phyloP scores from a whole-genome alignment of 2,888 invertebrate genomes.

The Spicauda simplicius region DNA sequence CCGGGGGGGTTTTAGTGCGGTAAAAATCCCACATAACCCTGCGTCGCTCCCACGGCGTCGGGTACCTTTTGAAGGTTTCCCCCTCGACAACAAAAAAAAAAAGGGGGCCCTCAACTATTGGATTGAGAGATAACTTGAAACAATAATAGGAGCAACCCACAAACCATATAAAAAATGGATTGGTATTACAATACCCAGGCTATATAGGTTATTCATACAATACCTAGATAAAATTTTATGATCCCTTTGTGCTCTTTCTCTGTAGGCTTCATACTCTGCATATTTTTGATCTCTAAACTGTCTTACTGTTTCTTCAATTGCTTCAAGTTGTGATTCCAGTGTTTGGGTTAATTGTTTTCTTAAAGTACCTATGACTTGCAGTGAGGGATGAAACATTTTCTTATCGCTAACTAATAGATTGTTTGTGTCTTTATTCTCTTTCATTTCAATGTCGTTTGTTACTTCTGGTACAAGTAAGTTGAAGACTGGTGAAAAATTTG shows the following conservation, averaged over 20 bases:
- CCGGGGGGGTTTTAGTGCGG: too few relatives aligned
- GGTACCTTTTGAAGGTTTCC: too few relatives aligned
- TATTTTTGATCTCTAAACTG: conserved; percentile 91
- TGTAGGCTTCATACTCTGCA: conserved; percentile 89
- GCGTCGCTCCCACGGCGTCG: too few relatives aligned
- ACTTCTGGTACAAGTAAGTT: conserved; percentile 87
- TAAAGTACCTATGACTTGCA: conserved; percentile 84
- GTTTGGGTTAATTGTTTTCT: conserved; percentile 88
- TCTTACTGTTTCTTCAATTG: conserved; percentile 90
- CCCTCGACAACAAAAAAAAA: too few relatives aligned
- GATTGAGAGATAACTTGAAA: too few relatives aligned
- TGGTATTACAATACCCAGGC: too few relatives aligned
- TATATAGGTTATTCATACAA: not conserved
- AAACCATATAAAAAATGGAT: too few relatives aligned
- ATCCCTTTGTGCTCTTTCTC: conserved; percentile 89
- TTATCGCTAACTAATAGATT: conserved; percentile 64
- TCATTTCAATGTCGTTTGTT: conserved; percentile 79
- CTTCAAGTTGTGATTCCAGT: conserved; percentile 88
- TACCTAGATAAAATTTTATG: conserved; percentile 87
- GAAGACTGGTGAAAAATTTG: conserved; percentile 89
- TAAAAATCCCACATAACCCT: too few relatives aligned
- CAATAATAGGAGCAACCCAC: too few relatives aligned
- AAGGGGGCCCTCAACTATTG: too few relatives aligned
- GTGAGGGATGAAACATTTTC: conserved; percentile 75
- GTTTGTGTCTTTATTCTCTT: conserved; percentile 76